Conservation (phyloP, 1,140 invertebrate species). For the Euwallacea fornicatus region DNA sequence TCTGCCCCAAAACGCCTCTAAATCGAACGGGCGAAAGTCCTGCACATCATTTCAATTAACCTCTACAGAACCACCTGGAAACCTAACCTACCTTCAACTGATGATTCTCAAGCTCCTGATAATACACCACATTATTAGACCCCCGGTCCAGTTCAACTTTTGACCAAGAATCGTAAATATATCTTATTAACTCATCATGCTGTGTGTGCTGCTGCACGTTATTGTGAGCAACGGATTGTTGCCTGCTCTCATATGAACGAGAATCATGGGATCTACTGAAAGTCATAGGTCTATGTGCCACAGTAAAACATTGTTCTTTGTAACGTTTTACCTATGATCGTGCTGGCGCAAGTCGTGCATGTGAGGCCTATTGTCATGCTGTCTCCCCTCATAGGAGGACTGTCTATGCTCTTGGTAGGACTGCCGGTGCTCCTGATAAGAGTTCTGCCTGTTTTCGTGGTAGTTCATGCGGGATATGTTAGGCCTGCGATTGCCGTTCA, state of each 20-base stretch:
- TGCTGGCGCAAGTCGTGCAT: constrained; percentile 7
- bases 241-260: constrained; percentile 1
- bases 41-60: constrained; percentile 51
- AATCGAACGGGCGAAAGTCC: constrained; percentile 65
- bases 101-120: constrained; percentile 49
- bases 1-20: constrained; percentile 64
- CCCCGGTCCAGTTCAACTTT: constrained; percentile 50
- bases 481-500: constrained; percentile 33
- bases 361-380: constrained; percentile 24
- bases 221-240: constrained; percentile 29
- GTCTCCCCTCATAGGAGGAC: constrained; percentile 26
- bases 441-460: constrained; percentile 13
- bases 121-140: constrained; percentile 46
- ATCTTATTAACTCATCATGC: constrained; percentile 52
- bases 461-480: constrained; percentile 22
- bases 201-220: constrained; percentile 43
- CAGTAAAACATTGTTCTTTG: not conserved
- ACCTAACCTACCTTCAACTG: constrained; percentile 55
- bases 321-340: not conserved
- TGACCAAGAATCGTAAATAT: constrained; percentile 52
- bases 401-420: constrained; percentile 33
- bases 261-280: constrained; percentile 8
- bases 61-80: not conserved
- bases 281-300: not conserved
- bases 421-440: constrained; percentile 33